Base-by-base conservation (phyloP, 2,888 invertebrate genomes). In the Pocota personata region DNA sequence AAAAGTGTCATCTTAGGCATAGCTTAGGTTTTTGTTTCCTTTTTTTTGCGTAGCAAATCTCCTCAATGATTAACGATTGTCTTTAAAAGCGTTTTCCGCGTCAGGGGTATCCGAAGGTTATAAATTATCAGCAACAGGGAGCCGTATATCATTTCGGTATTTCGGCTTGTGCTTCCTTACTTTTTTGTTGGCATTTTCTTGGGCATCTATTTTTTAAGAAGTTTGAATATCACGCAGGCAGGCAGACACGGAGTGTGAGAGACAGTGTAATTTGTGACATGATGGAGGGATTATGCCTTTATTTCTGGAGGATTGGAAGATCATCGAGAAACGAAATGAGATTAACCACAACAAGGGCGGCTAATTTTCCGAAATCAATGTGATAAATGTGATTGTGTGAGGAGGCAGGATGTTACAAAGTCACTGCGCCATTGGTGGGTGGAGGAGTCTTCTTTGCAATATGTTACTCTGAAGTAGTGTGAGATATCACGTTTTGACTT, bases 91-190 rank as follows among this genome's bases (percentile, higher is more conserved):
- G 46, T 73, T 78, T 60, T 67, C 64, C 52, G 69, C 82, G 46
- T 24, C 32, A 19, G 52, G 48, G 12, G 50, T 46, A 78, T 66
- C 52, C 62, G 66, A 60, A 48, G 67, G 79, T 67, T 79, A 79
- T 83, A 83, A 83, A 83, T 83, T 79, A 83, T 73, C 83, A 79
- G 83, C 83, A 79, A 73, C 83, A 79, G 79, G 73, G 62, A 79
- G 79, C 73, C 79, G 73, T 83, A 83, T 62, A 83, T 83, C 83
- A 83, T 60, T 52, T 78, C 52, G 55, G 52, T 14, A 16, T 30
- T 14, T 24, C 24, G 24, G 24, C 24, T 30, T 58, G 24, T 37
- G 43, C 30, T 66, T 66, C 24, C 40, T 8, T 64, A 43, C 40
- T 50, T 50, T 69, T 30, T 24, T 16, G 40, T 32, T 60, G 72